Base-by-base conservation (phyloP, 2,797 vertebrate species). In the Cephalopachus bancanus region DNA sequence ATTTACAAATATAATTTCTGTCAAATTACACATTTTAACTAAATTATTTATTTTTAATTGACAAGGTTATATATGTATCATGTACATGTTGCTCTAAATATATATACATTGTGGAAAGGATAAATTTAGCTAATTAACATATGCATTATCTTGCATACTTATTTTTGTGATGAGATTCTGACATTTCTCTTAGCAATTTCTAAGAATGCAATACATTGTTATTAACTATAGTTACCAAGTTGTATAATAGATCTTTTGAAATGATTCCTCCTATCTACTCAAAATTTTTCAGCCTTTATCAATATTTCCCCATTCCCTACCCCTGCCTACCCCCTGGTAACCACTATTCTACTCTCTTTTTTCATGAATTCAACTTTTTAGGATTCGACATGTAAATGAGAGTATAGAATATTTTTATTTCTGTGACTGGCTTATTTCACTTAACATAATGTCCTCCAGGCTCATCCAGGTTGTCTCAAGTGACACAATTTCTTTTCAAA, bases 1-100 rank as follows among this genome's bases (percentile, higher is more conserved):
- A 76, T 37, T 90, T 79, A 55, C 19, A 83, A 94, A 95, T 85
- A 44, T 75, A 37, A 81, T n/a, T 95, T 90, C 20, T 6, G 6
- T 87, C 44, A 71, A 79, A 62, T 83, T 74, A 30, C 2, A 28
- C 92, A 37, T 83, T 86, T 65, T 75, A 55, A 55, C 62, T 26
- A 74, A 76, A 83, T 64, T 22, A 69, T 85, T 59, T 15, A 60
- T 72, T 78, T 81, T 80, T 75, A 80, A 20, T 80, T 49, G 10
- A 26, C 33, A 80, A 78, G 53, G 22, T 26, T 53, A 22, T n/a
- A 17, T 59, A 12, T 80, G n/a, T 85, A 71, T 83, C 62, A 22
- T 79, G 10, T 28, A 33, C 4, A 81, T 44, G 49, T 55, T 83
- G 10, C 30, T 78, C 79, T 93, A 53, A 86, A 44, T 60, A 81